Evolutionary conservation across 2,113 vertebrate genomes (phyloP).

Genomic region (Petrocephalus zakoni): DNA sequence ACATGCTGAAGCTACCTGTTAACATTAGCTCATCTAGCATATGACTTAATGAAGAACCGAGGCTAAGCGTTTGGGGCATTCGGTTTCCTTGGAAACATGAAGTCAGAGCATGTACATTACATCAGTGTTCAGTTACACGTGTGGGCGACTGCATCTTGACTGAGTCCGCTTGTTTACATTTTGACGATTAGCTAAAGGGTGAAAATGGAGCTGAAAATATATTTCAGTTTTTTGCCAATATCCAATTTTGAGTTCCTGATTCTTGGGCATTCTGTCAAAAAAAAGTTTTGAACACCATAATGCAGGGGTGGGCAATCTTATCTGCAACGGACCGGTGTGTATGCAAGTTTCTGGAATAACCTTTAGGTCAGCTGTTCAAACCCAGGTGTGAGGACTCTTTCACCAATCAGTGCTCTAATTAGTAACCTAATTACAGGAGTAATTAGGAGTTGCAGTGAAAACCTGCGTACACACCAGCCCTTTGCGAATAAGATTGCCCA

Average conservation of each 20-base stretch:
- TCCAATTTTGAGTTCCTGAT: not conserved
- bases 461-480: too few species aligned
- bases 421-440: too few species aligned
- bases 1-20: not conserved
- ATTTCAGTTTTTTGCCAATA: not conserved
- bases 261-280: not conserved
- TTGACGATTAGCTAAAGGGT: not conserved
- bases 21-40: not conserved
- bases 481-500: too few species aligned
- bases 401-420: too few species aligned
- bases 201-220: not conserved
- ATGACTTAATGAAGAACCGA: not conserved
- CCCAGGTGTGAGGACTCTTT: too few species aligned
- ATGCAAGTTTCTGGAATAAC: too few species aligned
- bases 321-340: too few species aligned
- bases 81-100: not conserved
- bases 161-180: not conserved
- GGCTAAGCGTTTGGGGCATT: not conserved
- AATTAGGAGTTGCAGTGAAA: too few species aligned
- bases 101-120: not conserved
- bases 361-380: too few species aligned
- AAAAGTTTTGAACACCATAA: not conserved
- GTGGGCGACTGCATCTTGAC: not conserved
- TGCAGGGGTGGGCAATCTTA: too few species aligned
- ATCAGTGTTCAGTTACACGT: not conserved